Base-by-base conservation (phyloP, 2,113 vertebrate species). In the Megaleporinus macrocephalus region DNA sequence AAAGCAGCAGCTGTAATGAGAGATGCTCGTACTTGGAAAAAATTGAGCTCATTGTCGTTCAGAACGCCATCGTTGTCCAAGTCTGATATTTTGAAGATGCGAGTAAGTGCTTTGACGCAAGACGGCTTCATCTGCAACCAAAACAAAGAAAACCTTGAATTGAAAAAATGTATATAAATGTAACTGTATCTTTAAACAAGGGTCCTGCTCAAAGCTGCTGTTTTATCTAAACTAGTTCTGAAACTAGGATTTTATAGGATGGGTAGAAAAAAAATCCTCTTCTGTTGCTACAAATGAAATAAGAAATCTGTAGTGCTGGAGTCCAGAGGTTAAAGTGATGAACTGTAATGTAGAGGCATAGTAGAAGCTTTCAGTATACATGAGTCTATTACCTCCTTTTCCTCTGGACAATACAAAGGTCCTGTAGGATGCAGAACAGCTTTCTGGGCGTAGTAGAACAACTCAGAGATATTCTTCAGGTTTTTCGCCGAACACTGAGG, bases 381-480 rank as follows among this genome's bases (percentile, higher is more conserved):
- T 41, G 30, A 30, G 70, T 41, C 22, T 55, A 85, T 87, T 94
- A 99, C 98, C 97, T 99, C 98, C 89, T 99, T 99, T 88, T 98
- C 97, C 87, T 99, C 97, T 20, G 97, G 97, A 87, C 97, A 98
- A 91, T 99, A 99, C 66, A 99, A 91, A 12, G 98, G 98, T 65
- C 97, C 97, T 68, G 97, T 99, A 29, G 98, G 98, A 93, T 99
- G 98, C 55, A 99, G 95, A 88, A 99, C 97, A 72, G 98, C 98
- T 90, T 99, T 99, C 93, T 99, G 98, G 53, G 98, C 98, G n/a
- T 99, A 99, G 92, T 99, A 99, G 91, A 99, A 99, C 59, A 99
- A 92, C 88, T 99, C 98, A 0, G 98, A 99, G 90, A 99, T 99
- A 89, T 99, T 99, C 94, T 99, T 99, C 94, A 99, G 92, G 92